Evolutionary conservation across 2,113 vertebrate species (phyloP), one percentile per base, ranked within the genome.

Genomic region (Cebus imitator): DNA sequence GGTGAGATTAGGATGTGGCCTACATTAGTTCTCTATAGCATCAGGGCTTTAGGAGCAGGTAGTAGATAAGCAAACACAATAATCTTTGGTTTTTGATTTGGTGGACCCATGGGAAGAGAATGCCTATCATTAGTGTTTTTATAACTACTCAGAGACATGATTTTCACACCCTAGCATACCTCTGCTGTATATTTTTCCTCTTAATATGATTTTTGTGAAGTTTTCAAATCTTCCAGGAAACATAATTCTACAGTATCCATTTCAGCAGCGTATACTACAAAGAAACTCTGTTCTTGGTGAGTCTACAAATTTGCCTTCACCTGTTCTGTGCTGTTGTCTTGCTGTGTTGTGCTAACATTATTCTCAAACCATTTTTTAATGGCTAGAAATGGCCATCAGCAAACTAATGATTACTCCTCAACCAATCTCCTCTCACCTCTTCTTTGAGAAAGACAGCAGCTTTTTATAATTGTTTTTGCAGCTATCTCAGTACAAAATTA

Each of bases 181-280:
- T 94, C 82, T 84, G n/a, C 64, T 96, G n/a, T 83, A 18, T 75
- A 86, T 6, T 37, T 83, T 72, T 57, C 81, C 90, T 72, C 85
- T 92, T 87, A 90, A 58, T 23, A 76, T 1, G 52, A 57, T 23
- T 90, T 55, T 68, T 73, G n/a, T 58, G 35, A 90, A 89, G 20
- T 87, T 90, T 94, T 90, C 45, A 79, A 68, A 57, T 86, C 66
- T 91, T 87, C 45, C 61, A 83, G 83, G 66, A 86, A 95, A 72
- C 16, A n/a, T 61, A 78, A 90, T 58, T 92, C 61, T 92, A 23
- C 20, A 91, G 13, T 92, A 66, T 83, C 52, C 89, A 72, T 75
- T 96, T 96, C 61, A 73, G 52, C 40, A 95, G 37, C 89, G 6
- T 12, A 52, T 21, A 87, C 45, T n/a, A 1, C 52, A 83, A 87